phyloP scores from a whole-genome alignment of 2,888 invertebrate genomes.

The Bimastos eiseni region DNA sequence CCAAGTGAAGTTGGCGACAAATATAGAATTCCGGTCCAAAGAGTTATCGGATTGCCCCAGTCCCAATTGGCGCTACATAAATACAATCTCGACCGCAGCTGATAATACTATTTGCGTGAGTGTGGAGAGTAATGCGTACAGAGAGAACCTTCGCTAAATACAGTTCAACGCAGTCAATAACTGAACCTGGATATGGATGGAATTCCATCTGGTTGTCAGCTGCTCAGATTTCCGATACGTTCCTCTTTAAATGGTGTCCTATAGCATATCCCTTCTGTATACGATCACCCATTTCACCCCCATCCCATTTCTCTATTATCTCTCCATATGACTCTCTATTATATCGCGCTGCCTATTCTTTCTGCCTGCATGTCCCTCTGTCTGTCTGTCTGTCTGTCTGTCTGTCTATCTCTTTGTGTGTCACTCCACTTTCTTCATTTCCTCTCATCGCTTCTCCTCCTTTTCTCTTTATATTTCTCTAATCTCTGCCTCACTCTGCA shows the following conservation, averaged over 20 bases:
- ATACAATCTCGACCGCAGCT: background rate
- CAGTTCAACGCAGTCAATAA: background rate
- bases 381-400: background rate
- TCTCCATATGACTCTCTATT: background rate
- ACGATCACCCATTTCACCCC: background rate
- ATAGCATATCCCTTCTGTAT: background rate
- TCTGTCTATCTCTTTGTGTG: background rate
- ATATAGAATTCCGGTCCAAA: background rate
- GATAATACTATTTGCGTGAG: background rate
- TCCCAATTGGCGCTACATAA: background rate
- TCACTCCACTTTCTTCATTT: background rate
- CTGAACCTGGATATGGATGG: background rate
- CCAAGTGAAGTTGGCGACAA: background rate
- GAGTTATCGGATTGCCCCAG: constrained; percentile 6
- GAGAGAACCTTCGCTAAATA: background rate
- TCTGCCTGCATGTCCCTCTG: background rate
- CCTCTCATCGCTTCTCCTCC: background rate
- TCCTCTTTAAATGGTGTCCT: background rate
- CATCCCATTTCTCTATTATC: background rate
- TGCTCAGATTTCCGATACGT: background rate
- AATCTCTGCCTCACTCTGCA: background rate
- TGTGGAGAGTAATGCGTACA: background rate
- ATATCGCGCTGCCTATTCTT: background rate
- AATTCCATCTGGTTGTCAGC: background rate
- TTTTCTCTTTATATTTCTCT: background rate